Conservation (phyloP, 2,888 invertebrate genomes). For the Ectropis crepuscularia region DNA sequence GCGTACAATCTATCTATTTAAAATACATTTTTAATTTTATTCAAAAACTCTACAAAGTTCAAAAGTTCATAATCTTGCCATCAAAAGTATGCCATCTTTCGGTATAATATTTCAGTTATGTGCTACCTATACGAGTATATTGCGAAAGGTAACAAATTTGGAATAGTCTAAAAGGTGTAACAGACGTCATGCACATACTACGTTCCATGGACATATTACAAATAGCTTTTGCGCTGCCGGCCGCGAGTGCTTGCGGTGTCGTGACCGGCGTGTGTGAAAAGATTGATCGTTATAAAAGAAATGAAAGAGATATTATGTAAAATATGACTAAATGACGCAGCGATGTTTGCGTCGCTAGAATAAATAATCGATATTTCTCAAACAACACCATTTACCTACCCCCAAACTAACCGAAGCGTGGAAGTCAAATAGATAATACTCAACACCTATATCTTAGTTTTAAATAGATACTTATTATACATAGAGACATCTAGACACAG, state of each 20-base stretch:
- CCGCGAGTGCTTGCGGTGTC: conserved; percentile 23
- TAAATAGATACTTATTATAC: too few relatives aligned
- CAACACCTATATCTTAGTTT: too few relatives aligned
- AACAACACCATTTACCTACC: too few relatives aligned
- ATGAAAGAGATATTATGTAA: conserved; percentile 23
- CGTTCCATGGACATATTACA: conserved; percentile 30
- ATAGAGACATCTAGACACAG: too few relatives aligned
- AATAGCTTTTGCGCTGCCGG: conserved; percentile 30
- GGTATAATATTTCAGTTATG: background rate
- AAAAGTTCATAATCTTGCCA: too few relatives aligned
- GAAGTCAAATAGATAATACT: too few relatives aligned
- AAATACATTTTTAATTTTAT: background rate
- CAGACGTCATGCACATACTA: conserved; percentile 31
- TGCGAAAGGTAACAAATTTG: too few relatives aligned
- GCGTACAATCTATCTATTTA: background rate
- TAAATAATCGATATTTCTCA: too few relatives aligned
- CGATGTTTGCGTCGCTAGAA: background rate
- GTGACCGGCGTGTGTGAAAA: conserved; percentile 32
- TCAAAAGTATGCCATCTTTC: too few relatives aligned
- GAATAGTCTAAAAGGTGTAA: conserved; percentile 1
- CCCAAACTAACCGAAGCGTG: too few relatives aligned
- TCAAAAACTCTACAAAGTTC: too few relatives aligned
- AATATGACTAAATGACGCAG: conserved; percentile 10
- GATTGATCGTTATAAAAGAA: conserved; percentile 28
- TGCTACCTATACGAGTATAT: background rate